Evolutionary conservation across 2,113 vertebrate species (phyloP).

Genomic region (Mormoops blainvillei): DNA sequence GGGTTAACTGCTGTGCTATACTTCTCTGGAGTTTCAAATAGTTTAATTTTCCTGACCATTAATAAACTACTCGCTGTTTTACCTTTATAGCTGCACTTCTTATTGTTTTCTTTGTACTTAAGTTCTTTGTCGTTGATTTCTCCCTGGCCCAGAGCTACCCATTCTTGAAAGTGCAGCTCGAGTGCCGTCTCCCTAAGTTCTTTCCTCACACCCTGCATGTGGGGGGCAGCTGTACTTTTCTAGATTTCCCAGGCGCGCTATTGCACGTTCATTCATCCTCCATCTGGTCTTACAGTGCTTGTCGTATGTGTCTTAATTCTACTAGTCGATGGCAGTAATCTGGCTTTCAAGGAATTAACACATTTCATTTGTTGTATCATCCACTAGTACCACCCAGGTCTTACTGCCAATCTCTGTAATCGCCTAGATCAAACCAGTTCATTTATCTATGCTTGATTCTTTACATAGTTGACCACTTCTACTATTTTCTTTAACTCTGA

Average conservation of each 20-base stretch:
- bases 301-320: neutral
- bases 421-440: neutral
- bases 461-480: neutral
- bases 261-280: neutral
- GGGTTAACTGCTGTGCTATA: neutral
- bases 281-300: neutral
- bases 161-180: neutral
- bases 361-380: neutral
- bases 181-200: neutral
- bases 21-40: neutral
- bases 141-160: too few relatives aligned
- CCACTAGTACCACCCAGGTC: neutral
- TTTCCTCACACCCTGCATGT: neutral
- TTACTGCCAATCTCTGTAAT: neutral
- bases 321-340: neutral
- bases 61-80: neutral
- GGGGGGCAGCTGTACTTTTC: neutral
- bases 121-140: neutral
- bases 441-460: neutral
- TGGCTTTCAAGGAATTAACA: neutral
- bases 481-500: neutral
- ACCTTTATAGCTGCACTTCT: neutral
- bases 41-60: neutral
- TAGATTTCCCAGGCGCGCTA: neutral
- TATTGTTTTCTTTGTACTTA: neutral